Evolutionary conservation across 2,113 vertebrate genomes (phyloP), one percentile per base, ranked within the genome.

Genomic region (Passer domesticus): DNA sequence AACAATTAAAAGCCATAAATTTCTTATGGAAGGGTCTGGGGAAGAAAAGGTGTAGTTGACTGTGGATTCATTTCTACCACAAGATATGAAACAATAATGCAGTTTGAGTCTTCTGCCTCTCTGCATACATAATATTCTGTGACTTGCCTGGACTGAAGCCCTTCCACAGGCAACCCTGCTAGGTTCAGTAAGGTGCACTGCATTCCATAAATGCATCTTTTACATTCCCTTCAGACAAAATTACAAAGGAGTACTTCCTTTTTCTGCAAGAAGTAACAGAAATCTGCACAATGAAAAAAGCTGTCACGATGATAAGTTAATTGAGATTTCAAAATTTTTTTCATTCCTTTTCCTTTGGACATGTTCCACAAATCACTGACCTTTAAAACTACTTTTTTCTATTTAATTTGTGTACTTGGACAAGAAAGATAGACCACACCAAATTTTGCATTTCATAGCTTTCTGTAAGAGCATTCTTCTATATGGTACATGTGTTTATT

Each of bases 211-310:
- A 82, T 28, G 24, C 70, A 88, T 31, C 87, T 89, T 92, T 23
- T 87, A 68, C 87, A 73, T 74, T 56, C 46, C 58, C 66, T 87
- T 56, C 82, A 78, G 58, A 90, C 55, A 92, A 47, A 82, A 76
- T 83, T 85, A 91, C 56, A 62, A 75, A 76, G 59, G 50, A 67
- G 58, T 43, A 84, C 78, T 87, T 96, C 87, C 82, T 87, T 92
- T 87, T 94, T 92, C 73, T 91, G 85, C 74, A 84, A 94, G 86
- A 89, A 94, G 37, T 67, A 87, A 52, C 69, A 94, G 83, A 96
- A 94, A 91, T 82, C 56, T 47, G 82, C 79, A 66, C 79, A 73
- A 82, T 60, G 44, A 75, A 95, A 76, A 92, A 92, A 87, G 60
- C 89, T 89, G 67, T 91, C 93, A 87, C 4, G 73, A 90, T 73